Base-by-base conservation (phyloP, 1,140 invertebrate species). In the Drosophila punjabiensis region DNA sequence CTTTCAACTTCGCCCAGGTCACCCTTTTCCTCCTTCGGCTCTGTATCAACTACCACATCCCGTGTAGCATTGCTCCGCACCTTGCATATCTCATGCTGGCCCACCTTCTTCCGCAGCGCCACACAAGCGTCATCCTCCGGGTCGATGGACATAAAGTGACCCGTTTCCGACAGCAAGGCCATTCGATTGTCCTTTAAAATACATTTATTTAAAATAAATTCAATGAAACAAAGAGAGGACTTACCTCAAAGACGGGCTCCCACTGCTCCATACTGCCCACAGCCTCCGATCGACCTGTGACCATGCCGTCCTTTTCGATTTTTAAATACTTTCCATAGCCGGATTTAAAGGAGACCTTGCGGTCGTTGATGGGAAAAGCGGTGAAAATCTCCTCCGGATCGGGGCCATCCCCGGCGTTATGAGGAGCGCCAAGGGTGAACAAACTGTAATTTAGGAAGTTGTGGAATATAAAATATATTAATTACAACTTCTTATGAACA, bases 241-340 rank as follows among this genome's bases (percentile, higher is more conserved):
- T 77, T 92, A 97, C 97, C 93, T 99, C 96, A 94, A 98, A 99
- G 14, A 99, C 96, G 28, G 98, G 98, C 93, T 99, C 98, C 97
- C 98, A 99, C 85, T 99, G 98, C 94, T 99, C 98, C 94, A 97
- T 95, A 18, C 95, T 93, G 2, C 98, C 98, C 55, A 99, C 98
- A 58, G 98, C 98, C 94, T 99, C 98, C 32, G 98, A 97, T 58
- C 98, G 94, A 4, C 98, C 98, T 13, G 96, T 96, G 3, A 99
- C 96, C 48, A 95, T 92, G 6, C 97, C 97, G 92, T 97, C 95
- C 81, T 97, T 96, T 76, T 96, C 96, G 41, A 97, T 95, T 70
- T 96, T 95, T 5, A 99, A 93, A 93, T 98, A 99, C 93, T 99
- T 99, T n/a, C 97, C 97, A 94, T 99, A 99, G 0, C 98, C 98